Base-by-base conservation (phyloP, 2,888 invertebrate species). In the Agrotis clavis region DNA sequence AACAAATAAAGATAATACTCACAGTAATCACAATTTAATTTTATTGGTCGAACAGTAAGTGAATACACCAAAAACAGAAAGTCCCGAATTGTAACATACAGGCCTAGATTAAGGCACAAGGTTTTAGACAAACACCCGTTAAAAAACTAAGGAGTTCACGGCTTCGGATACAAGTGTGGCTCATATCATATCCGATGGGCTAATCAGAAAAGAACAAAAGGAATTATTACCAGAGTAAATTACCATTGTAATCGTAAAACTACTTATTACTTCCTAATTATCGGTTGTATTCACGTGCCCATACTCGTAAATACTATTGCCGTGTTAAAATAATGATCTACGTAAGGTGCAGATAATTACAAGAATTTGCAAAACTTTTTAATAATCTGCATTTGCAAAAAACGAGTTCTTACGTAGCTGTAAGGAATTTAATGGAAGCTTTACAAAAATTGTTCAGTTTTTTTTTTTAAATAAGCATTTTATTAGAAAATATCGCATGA, bases 181-280 rank as follows among this genome's bases (percentile, higher is more conserved):
- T 11, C 41, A 41, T 41, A 41, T 41, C 41, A 78, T 21, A 61
- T 60, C 50, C 53, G 81, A 75, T 64, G 64, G 72, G 81, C 74
- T 77, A 67, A 87, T 87, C 78, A 77, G 73, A 79, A 71, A 35
- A 77, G 71, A 85, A 85, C 87, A 85, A 85, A 85, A 67, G 79
- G 53, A 56, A 50, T 41, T 62, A 85, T 85, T 87, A 86, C 50
- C 54, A 35, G 48, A 76, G 72, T 72, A 83, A 86, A 85, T 87
- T 78, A 77, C 84, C 86, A 82, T 87, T 75, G 63, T 59, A 75
- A 80, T 83, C 62, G 77, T 79, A 85, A 78, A 82, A 85, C 19
- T 41, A 53, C 21, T 51, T 16, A 56, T 83, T 62, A 66, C 50
- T 81, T 75, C 35, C 45, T 57, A 69, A 81, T 25, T 25, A 74